Evolutionary conservation across 2,888 invertebrate species (phyloP).

Genomic region (Epinotia nisella): DNA sequence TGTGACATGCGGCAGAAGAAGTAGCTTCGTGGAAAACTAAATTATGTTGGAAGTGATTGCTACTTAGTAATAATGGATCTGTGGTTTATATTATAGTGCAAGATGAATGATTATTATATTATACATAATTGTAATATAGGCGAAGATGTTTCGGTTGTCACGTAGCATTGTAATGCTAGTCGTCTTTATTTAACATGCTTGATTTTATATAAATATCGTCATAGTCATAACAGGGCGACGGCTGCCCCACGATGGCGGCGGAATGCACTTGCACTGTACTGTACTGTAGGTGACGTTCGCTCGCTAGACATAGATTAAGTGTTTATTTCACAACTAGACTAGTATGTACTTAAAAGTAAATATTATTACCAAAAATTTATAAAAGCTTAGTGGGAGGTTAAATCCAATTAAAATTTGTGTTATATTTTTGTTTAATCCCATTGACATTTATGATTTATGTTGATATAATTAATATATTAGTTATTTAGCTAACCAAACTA

Average conservation of each 20-base stretch:
- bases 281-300: conserved; percentile 39
- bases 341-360: conserved; percentile 74
- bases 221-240: conserved; percentile 51
- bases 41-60: conserved; percentile 25
- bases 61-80: conserved; percentile 40
- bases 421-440: conserved; percentile 44
- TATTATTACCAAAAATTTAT: conserved; percentile 76
- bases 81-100: conserved; percentile 31
- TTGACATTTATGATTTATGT: conserved; percentile 67
- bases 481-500: conserved; percentile 58
- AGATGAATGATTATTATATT: conserved; percentile 45
- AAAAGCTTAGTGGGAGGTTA: conserved; percentile 73
- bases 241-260: conserved; percentile 14
- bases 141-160: conserved; percentile 50
- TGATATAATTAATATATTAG: conserved; percentile 73
- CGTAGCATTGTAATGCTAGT: conserved; percentile 77
- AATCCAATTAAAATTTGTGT: conserved; percentile 46
- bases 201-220: conserved; percentile 53
- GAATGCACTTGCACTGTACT: conserved; percentile 32
- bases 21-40: background rate
- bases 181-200: conserved; percentile 63
- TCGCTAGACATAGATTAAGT: conserved; percentile 54
- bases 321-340: conserved; percentile 74
- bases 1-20: conserved; percentile 14
- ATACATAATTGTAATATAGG: conserved; percentile 16